Evolutionary conservation across 1,140 invertebrate species (phyloP).

Genomic region (Orussus abietinus): DNA sequence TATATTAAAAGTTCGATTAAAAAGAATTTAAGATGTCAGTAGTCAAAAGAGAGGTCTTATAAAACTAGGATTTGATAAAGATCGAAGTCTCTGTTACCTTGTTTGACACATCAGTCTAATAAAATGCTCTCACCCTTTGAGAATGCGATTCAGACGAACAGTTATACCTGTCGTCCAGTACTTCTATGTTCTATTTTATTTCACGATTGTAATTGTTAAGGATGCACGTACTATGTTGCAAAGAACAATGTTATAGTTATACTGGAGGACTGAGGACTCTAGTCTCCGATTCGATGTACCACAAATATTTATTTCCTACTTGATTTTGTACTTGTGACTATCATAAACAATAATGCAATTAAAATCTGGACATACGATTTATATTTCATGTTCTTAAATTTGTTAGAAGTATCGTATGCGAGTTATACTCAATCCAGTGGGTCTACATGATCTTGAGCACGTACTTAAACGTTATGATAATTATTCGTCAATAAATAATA

Average conservation of each 20-base stretch:
- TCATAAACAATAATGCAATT: conserved; percentile 36
- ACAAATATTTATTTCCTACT: conserved; percentile 47
- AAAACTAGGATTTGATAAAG: conserved; percentile 41
- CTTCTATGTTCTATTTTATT: conserved; percentile 23
- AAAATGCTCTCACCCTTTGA: conserved; percentile 19
- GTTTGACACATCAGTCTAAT: conserved; percentile 20
- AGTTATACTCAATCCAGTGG: too few relatives aligned
- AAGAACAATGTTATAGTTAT: conserved; percentile 31
- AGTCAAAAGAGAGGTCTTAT: too few relatives aligned
- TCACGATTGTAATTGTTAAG: conserved; percentile 29
- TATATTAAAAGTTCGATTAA: too few relatives aligned
- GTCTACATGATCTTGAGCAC: too few relatives aligned
- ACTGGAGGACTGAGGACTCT: conserved; percentile 38
- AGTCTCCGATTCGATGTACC: conserved; percentile 39
- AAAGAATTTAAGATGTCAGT: too few relatives aligned
- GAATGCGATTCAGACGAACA: conserved; percentile 21
- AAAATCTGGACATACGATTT: conserved; percentile 40
- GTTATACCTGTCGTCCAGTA: conserved; percentile 21
- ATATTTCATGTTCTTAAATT: conserved; percentile 41
- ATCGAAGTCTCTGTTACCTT: conserved; percentile 32
- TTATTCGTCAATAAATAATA: too few relatives aligned
- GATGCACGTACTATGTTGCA: conserved; percentile 30
- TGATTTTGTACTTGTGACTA: conserved; percentile 48
- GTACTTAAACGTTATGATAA: too few relatives aligned
- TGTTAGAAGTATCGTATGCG: too few relatives aligned